These are phyloP conservation scores for Agonum fuliginosum DNA, from an alignment of 2,888 invertebrate species.

Conservation along the genomic window DNA sequence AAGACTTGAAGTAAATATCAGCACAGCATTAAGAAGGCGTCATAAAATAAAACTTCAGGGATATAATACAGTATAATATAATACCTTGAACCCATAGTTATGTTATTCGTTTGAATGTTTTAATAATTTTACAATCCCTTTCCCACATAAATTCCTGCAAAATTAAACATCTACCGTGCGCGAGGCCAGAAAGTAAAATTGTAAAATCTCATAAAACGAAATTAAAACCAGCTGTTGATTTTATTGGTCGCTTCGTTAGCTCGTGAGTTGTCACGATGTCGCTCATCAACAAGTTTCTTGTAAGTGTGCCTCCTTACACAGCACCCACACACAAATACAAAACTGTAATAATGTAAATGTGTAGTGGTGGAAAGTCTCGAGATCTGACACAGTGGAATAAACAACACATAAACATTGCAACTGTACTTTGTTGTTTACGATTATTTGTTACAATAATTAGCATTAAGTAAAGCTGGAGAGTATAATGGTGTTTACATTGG, in stretches of 20 bases:
- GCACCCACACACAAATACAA: neutral
- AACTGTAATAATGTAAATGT: slow-evolving; percentile 3
- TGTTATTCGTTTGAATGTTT: no score
- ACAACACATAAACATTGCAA: slow-evolving; percentile 4
- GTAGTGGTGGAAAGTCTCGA: neutral
- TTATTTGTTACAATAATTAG: slow-evolving; percentile 5
- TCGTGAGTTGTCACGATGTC: neutral
- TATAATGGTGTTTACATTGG: no score
- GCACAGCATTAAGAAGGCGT: no score
- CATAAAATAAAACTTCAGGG: no score
- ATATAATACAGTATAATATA: no score
- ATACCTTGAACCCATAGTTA: no score
- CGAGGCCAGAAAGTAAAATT: slow-evolving; percentile 18
- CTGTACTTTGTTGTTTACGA: slow-evolving; percentile 6
- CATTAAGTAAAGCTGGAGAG: slow-evolving; percentile 15
- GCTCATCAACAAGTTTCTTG: neutral
- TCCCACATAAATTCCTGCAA: slow-evolving; percentile 3
- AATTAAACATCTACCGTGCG: neutral
- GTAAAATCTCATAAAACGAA: slow-evolving; percentile 4
- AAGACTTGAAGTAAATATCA: no score
- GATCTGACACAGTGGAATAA: neutral
- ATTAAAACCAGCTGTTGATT: slow-evolving; percentile 25
- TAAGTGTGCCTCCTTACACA: neutral
- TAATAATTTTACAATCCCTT: neutral
- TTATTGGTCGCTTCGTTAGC: slow-evolving; percentile 18